These are phyloP conservation scores for Pangasius krempfi DNA, from an alignment of 2,797 vertebrate genomes.

Conservation along the genomic window DNA sequence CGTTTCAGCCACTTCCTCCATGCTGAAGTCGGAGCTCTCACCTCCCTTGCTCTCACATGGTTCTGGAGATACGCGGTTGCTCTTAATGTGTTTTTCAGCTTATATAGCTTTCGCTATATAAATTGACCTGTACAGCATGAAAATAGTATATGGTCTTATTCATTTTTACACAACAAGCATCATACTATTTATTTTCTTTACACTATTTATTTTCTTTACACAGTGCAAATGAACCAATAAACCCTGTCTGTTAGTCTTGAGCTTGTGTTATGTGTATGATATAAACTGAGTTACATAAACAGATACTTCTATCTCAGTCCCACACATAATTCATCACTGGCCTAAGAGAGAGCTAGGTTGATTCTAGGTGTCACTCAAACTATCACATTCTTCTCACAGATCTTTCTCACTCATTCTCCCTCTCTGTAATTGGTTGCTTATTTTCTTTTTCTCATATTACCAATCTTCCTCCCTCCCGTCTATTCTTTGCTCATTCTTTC, in stretches of 20 bases:
- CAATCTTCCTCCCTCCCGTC: not conserved
- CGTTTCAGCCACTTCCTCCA: slow-evolving; percentile 33
- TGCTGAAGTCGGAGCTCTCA: slow-evolving; percentile 6
- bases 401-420: not conserved
- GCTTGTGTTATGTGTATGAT: slow-evolving; percentile 22
- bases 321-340: not conserved
- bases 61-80: not conserved
- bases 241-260: not conserved
- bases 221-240: slow-evolving; percentile 25
- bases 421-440: not conserved
- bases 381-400: not conserved
- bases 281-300: not conserved
- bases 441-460: slow-evolving; percentile 3
- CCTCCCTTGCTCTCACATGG: slow-evolving; percentile 4
- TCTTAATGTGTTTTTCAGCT: slow-evolving; percentile 24
- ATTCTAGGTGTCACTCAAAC: slow-evolving; percentile 30
- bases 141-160: slow-evolving; percentile 1
- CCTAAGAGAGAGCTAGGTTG: not conserved
- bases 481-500: not conserved
- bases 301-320: not conserved
- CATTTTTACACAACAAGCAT: slow-evolving; percentile 18
- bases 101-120: slow-evolving; percentile 5
- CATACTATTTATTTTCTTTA: slow-evolving; percentile 2
- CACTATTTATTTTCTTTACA: slow-evolving; percentile 9
- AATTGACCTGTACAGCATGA: slow-evolving; percentile 14